Base-by-base conservation (phyloP, 2,113 vertebrate genomes). In the Eulemur macaco region DNA sequence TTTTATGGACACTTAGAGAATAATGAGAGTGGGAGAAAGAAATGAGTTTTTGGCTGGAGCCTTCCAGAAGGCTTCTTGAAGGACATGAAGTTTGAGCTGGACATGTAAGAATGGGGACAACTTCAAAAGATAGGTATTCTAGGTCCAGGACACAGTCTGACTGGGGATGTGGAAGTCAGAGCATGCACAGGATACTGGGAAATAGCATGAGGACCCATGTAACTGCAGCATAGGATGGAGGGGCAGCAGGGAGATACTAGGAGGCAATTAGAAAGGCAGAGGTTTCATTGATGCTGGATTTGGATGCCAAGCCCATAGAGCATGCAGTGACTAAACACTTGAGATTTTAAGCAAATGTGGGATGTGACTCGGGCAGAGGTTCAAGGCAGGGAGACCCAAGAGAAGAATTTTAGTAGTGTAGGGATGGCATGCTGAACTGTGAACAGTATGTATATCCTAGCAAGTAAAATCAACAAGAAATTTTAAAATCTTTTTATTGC, bases 41-140 rank as follows among this genome's bases (percentile, higher is more conserved):
- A 84, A 39, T 4, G 45, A 37, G 37, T 34, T 86, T 77, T 39
- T 58, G 60, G 56, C 45, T 56, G 2, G 31, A 86, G 17, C 31
- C 91, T 76, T 77, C 77, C 18, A 82, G 92, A 95, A 63, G 37
- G 37, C 81, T 91, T 92, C 78, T 68, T 60, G 14, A 86, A 78
- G 78, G 81, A 73, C 27, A 3, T n/a, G 39, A 58, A n/a, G 78
- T 93, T 71, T 80, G 86, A 91, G n/a, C 47, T 93, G 29, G 66
- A 74, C 45, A 8, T 47, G 10, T 47, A 58, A 85, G 45, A 23
- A n/a, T 83, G 42, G 27, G 6, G 71, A 74, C 27, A 76, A 58
- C 25, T 47, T 82, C 60, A 54, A 39, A 64, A 90, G 78, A n/a
- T 45, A 58, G 20, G 20, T 14, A 42, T n/a, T 52, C 50, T 27